phyloP scores from a whole-genome alignment of 2,888 invertebrate genomes.

The Tetheella fluctuosa region DNA sequence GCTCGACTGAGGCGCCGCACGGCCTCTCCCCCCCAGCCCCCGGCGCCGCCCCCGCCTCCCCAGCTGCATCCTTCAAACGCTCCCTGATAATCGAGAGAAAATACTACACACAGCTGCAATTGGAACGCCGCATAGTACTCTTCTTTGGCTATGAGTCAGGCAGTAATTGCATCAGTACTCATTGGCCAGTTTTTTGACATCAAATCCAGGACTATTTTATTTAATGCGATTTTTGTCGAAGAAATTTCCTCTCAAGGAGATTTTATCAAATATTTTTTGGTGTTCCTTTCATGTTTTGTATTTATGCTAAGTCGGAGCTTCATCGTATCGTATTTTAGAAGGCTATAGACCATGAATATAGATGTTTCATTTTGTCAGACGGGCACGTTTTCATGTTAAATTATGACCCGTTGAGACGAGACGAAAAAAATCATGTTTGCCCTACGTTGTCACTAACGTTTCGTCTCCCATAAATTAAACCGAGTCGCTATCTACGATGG shows the following conservation, averaged over 20 bases:
- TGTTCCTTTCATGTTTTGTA: conserved; percentile 21
- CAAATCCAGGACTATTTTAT: conserved; percentile 32
- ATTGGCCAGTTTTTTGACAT: conserved; percentile 57
- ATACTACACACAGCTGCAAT: conserved; percentile 78
- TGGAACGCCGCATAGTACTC: conserved; percentile 72
- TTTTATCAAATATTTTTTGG: conserved; percentile 29
- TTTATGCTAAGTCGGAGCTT: conserved; percentile 34
- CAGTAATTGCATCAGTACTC: conserved; percentile 70
- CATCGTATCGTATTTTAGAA: conserved; percentile 48
- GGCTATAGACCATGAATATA: conserved; percentile 55
- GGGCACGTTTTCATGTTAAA: conserved; percentile 50
- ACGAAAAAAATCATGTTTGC: conserved; percentile 36
- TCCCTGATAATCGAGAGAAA: conserved; percentile 80
- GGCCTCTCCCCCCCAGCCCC: conserved; percentile 35
- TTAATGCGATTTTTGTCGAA: conserved; percentile 39
- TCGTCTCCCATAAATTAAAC: conserved; percentile 35
- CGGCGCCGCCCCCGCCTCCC: conserved; percentile 36
- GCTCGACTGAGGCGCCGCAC: conserved; percentile 71
- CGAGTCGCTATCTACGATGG: conserved; percentile 14
- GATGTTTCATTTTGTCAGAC: conserved; percentile 53
- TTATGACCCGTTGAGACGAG: conserved; percentile 50
- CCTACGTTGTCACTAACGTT: conserved; percentile 20
- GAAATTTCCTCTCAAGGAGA: conserved; percentile 24
- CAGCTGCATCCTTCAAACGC: conserved; percentile 78
- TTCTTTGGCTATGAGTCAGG: conserved; percentile 77